A percentile compares a stretch with the other conserved stretches of the same genome.
These are phyloP conservation scores for Stegastes partitus DNA, from an alignment of 2,113 vertebrate species.

Conservation along the genomic window DNA sequence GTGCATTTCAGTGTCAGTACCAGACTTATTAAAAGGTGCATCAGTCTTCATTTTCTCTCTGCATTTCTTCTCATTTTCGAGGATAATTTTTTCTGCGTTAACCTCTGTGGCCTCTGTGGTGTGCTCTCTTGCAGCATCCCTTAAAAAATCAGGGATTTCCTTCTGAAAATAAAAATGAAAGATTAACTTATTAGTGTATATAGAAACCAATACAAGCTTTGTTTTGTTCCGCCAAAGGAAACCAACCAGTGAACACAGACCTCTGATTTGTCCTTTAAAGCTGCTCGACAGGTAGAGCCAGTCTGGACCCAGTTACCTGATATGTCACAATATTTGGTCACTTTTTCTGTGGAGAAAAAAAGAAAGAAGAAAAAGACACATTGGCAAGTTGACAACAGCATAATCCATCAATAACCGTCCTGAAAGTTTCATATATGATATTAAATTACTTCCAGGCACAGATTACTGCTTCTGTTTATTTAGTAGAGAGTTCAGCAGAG, in stretches of 20 bases:
- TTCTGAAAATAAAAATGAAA: conserved; percentile 15
- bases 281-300: conserved; percentile 89
- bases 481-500: neutral
- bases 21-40: conserved; percentile 52
- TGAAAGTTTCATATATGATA: neutral
- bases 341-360: conserved; percentile 84
- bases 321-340: conserved; percentile 92
- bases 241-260: conserved; percentile 72
- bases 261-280: conserved; percentile 88
- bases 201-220: neutral
- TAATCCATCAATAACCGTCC: conserved; percentile 33
- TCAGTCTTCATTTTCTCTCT: conserved; percentile 61
- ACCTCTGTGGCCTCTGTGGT: neutral
- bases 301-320: conserved; percentile 90
- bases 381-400: neutral
- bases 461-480: conserved; percentile 30
- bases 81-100: conserved; percentile 1
- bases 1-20: conserved; percentile 12
- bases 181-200: neutral
- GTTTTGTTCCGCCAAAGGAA: neutral
- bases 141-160: conserved; percentile 30
- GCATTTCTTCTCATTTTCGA: conserved; percentile 64
- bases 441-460: conserved; percentile 1
- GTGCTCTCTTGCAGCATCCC: conserved; percentile 14
- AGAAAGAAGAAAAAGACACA: neutral